phyloP scores from a whole-genome alignment of 2,113 vertebrate genomes.

The Gymnobelideus leadbeateri region DNA sequence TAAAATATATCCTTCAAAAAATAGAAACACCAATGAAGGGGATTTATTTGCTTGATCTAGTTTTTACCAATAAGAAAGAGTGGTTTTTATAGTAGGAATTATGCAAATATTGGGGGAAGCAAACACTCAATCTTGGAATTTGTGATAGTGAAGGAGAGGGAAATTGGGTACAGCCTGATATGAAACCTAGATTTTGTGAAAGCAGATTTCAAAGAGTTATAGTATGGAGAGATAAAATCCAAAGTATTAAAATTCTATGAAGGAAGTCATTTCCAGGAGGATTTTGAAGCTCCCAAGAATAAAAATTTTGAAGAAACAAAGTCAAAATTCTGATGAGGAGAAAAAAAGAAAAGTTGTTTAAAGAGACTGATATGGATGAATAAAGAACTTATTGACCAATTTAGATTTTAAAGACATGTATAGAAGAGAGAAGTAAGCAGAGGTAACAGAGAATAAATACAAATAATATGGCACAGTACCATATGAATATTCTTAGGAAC shows the following conservation, averaged over 20 bases:
- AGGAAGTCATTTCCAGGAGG: background rate
- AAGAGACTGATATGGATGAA: background rate
- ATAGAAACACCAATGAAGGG: background rate
- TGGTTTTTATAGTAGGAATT: background rate
- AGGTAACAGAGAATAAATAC: no score
- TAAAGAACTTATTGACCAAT: background rate
- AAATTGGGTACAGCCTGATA: background rate
- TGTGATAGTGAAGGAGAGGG: background rate
- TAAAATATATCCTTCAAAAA: background rate
- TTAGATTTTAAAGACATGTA: background rate
- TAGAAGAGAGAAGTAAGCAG: background rate
- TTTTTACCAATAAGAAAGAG: background rate
- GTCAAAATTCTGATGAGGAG: background rate
- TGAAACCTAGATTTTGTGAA: background rate
- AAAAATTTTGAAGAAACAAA: background rate
- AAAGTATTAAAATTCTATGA: background rate
- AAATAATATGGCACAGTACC: no score
- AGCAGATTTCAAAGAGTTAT: background rate
- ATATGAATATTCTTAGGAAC: no score
- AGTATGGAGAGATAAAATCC: background rate
- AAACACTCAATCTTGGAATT: background rate
- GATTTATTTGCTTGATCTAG: background rate
- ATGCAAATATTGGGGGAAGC: background rate
- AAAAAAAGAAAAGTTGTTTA: background rate
- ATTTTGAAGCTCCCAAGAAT: background rate